Base-by-base conservation (phyloP, 1,140 invertebrate genomes). In the Hylaeus anthracinus region DNA sequence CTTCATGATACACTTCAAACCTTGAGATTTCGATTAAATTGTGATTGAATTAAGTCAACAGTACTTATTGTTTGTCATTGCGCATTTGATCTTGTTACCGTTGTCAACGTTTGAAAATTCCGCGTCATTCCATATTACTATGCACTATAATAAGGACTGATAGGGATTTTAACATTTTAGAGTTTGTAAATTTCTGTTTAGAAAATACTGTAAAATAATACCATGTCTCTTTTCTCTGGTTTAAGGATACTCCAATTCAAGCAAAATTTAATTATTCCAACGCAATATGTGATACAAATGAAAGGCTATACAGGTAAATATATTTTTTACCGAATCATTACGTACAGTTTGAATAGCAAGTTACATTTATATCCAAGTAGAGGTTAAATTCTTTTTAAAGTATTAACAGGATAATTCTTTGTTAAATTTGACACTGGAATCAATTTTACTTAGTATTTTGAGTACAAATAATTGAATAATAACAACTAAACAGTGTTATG, bases 41-140 rank as follows among this genome's bases (percentile, higher is more conserved):
- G 8, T 15, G 9, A 45, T 55, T 55, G 55, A 64, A 72, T 43
- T 55, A 72, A 72, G 15, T 14, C 26, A 15, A 81, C 41, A 14
- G 45, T 41, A 67, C 75, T 88, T 75, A 86, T 85, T 89, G 86
- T 89, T 89, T 90, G 89, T 83, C 79, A 82, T 82, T 89, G 88
- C 89, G 89, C 89, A 75, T 60, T 85, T 69, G 37, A 48, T 51
- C 5, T 41, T n/a, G 37, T 5, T 61, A 55, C 51, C 51, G 70
- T 79, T 45, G 70, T 79, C 70, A 72, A 73, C 51, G 53, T 79
- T 79, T 45, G 26, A 64, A 79, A 65, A 1, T 65, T 15, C 51
- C 77, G 77, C 69, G 55, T 51, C 26, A 26, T 26, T 26, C 26
- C 26, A 26, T 26, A 26, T 82, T 43, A 45, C 45, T 45, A 45